Conservation (phyloP, 2,888 invertebrate genomes). For the Nomada goodeniana region DNA sequence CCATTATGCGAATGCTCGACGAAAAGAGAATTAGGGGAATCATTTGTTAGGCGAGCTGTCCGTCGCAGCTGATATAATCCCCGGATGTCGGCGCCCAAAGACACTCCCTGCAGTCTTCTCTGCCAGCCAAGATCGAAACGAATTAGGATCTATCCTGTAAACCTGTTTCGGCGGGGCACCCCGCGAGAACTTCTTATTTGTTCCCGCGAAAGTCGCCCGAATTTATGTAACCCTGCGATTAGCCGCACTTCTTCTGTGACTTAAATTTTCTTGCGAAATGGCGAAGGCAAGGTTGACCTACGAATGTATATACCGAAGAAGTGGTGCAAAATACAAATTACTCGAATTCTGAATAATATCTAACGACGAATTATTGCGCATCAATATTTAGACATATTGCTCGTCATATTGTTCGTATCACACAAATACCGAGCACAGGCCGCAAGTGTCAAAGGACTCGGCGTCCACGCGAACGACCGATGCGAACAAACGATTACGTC, state of each 20-base stretch:
- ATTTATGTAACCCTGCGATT: background rate
- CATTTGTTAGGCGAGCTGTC: conserved; percentile 83
- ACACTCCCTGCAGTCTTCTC: conserved; percentile 56
- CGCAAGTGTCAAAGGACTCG: no score
- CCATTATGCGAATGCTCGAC: conserved; percentile 81
- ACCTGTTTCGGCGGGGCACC: conserved; percentile 60
- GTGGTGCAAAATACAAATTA: no score
- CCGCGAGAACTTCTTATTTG: background rate
- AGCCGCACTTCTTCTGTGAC: no score
- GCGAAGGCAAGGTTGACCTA: no score
- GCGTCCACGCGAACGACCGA: background rate
- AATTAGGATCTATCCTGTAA: conserved; percentile 34
- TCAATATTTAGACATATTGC: no score
- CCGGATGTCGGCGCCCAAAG: conserved; percentile 66
- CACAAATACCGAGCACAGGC: no score
- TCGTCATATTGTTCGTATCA: no score
- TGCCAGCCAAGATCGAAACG: conserved; percentile 26
- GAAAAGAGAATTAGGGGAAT: conserved; percentile 83
- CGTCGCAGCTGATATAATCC: conserved; percentile 82
- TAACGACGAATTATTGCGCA: no score
- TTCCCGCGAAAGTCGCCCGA: background rate
- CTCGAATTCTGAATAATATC: no score
- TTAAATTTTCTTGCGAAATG: no score
- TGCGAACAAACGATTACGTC: conserved; percentile 8
- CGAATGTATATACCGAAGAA: no score